Conservation (phyloP, 2,113 vertebrate genomes). For the Mormyrus lacerda region DNA sequence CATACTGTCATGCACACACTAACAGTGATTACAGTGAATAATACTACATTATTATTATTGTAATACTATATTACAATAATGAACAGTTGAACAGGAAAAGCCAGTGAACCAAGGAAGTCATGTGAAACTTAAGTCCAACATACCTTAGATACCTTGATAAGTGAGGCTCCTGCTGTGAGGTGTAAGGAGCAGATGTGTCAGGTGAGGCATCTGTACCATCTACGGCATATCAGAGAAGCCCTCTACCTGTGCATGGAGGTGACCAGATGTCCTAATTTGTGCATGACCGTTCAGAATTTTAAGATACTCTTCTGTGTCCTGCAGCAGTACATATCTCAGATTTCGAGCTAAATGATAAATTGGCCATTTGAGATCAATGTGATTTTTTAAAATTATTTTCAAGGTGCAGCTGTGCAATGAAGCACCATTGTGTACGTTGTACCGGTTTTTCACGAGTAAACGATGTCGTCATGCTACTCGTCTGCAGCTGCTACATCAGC, state of each 20-base stretch:
- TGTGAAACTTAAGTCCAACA: neutral
- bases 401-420: neutral
- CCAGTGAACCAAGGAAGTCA: neutral
- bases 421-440: neutral
- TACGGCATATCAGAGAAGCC: neutral
- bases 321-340: neutral
- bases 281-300: neutral
- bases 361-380: neutral
- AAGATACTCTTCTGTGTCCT: neutral
- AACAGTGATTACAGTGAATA: neutral
- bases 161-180: neutral
- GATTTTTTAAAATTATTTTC: neutral
- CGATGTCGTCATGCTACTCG: neutral
- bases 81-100: neutral
- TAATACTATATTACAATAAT: too few relatives aligned
- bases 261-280: neutral
- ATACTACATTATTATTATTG: too few relatives aligned
- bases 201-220: neutral
- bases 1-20: neutral
- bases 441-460: neutral
- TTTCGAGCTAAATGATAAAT: neutral
- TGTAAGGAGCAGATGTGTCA: neutral
- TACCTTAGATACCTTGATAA: neutral
- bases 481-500: neutral
- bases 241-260: neutral